Conservation (phyloP, 2,888 invertebrate genomes). For the Biston betularia region DNA sequence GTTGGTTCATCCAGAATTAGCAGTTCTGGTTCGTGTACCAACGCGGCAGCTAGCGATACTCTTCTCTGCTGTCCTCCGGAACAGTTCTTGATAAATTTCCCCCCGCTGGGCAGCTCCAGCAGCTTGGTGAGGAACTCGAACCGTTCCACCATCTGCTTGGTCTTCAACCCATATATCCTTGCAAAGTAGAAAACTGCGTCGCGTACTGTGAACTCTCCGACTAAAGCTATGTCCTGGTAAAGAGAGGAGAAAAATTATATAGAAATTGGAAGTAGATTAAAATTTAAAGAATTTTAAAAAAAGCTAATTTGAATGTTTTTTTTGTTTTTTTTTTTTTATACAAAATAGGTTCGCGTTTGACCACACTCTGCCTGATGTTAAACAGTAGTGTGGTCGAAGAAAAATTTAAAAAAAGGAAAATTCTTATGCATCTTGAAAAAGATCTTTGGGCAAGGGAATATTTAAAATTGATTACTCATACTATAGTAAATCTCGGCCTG, state of each 20-base stretch:
- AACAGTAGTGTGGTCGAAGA: no score
- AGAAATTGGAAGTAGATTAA: no score
- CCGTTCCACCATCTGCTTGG: slow-evolving; percentile 87
- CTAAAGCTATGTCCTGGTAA: slow-evolving; percentile 91
- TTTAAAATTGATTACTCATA: no score
- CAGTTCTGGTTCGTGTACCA: slow-evolving; percentile 95
- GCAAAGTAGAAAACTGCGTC: slow-evolving; percentile 96
- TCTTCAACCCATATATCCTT: slow-evolving; percentile 92
- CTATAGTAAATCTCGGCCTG: no score
- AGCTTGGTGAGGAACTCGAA: slow-evolving; percentile 89
- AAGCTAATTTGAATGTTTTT: no score
- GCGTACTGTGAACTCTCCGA: slow-evolving; percentile 92
- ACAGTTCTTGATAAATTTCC: slow-evolving; percentile 87
- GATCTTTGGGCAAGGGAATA: no score
- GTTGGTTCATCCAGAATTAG: slow-evolving; percentile 97
- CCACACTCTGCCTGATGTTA: no score
- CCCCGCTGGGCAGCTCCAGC: slow-evolving; percentile 91
- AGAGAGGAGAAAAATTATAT: neutral
- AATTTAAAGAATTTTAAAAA: no score
- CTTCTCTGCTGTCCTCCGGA: slow-evolving; percentile 97
- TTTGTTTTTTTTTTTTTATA: no score
- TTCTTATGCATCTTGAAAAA: no score
- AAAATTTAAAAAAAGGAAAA: no score
- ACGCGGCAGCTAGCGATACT: slow-evolving; percentile 94
- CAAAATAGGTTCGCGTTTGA: no score